phyloP scores from a whole-genome alignment of 2,113 vertebrate species.

The Spea multiplicata region DNA sequence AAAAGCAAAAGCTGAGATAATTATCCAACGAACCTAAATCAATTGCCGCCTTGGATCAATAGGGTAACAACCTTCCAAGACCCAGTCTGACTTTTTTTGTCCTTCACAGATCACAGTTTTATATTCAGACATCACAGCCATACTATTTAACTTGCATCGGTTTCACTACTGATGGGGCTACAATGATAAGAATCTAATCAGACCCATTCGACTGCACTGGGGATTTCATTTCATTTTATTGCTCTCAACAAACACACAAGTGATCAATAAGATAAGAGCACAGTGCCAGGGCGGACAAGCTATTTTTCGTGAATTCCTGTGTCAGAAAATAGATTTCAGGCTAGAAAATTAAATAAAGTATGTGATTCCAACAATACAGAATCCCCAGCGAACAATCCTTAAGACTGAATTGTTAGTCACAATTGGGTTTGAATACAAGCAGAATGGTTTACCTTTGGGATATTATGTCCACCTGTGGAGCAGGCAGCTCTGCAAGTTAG shows the following conservation, averaged over 20 bases:
- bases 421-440: conserved; percentile 25
- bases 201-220: conserved; percentile 36
- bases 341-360: conserved; percentile 43
- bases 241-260: conserved; percentile 24
- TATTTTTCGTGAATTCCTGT: conserved; percentile 48
- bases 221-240: conserved; percentile 42
- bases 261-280: conserved; percentile 49
- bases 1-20: conserved; percentile 53
- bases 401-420: conserved; percentile 25
- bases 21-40: conserved; percentile 51
- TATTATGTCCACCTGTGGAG: conserved; percentile 2
- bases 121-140: conserved; percentile 43
- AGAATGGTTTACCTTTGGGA: conserved; percentile 25
- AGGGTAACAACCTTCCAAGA: conserved; percentile 59
- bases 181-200: conserved; percentile 33
- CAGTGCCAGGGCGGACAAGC: conserved; percentile 37
- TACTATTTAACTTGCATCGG: conserved; percentile 43
- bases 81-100: conserved; percentile 42
- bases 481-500: not conserved
- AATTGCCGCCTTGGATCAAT: conserved; percentile 56
- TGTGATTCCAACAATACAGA: conserved; percentile 18
- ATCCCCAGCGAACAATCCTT: conserved; percentile 32
- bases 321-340: conserved; percentile 42
- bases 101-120: conserved; percentile 61
- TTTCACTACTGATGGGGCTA: conserved; percentile 40